A percentile compares a stretch with the other conserved stretches of the same genome.
phyloP scores from a whole-genome alignment of 1,140 invertebrate genomes.

The Drosophila pallidifrons region DNA sequence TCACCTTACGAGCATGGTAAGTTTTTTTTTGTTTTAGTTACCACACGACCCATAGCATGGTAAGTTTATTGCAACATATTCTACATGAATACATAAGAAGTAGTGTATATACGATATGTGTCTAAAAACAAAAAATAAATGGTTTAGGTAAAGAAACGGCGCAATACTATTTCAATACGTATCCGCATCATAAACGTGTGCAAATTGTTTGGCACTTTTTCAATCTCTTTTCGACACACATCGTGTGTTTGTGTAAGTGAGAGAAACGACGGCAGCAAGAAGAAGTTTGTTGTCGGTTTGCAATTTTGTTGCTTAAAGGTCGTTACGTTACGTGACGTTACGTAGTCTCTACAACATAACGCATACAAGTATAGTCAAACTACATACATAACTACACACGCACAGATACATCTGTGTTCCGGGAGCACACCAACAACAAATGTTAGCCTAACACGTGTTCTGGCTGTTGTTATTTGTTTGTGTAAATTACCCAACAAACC shows the following conservation, averaged over 20 bases:
- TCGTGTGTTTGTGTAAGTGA: slow-evolving; percentile 1
- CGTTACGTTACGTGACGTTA: background rate
- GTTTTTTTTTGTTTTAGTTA: too few species aligned
- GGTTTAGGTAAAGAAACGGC: slow-evolving; percentile 21
- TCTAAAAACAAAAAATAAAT: background rate
- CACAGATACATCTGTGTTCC: background rate
- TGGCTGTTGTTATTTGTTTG: background rate
- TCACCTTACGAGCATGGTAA: slow-evolving; percentile 99
- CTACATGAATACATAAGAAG: background rate
- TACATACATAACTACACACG: background rate
- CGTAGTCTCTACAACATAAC: background rate
- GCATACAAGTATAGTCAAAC: background rate
- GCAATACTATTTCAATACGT: slow-evolving; percentile 31
- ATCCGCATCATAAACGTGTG: slow-evolving; percentile 6
- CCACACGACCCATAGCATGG: too few species aligned
- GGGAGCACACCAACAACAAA: background rate
- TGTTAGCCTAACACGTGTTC: background rate
- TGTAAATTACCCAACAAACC: background rate
- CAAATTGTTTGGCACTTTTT: slow-evolving; percentile 58
- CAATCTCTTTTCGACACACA: slow-evolving; percentile 45
- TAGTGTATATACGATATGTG: background rate
- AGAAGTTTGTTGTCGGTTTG: slow-evolving; percentile 10
- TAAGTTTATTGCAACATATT: slow-evolving; percentile 85
- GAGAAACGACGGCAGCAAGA: slow-evolving; percentile 8
- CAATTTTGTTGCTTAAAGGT: background rate